These are phyloP conservation scores for Sebastes fasciatus DNA, from an alignment of 2,113 vertebrate species.

Conservation along the genomic window DNA sequence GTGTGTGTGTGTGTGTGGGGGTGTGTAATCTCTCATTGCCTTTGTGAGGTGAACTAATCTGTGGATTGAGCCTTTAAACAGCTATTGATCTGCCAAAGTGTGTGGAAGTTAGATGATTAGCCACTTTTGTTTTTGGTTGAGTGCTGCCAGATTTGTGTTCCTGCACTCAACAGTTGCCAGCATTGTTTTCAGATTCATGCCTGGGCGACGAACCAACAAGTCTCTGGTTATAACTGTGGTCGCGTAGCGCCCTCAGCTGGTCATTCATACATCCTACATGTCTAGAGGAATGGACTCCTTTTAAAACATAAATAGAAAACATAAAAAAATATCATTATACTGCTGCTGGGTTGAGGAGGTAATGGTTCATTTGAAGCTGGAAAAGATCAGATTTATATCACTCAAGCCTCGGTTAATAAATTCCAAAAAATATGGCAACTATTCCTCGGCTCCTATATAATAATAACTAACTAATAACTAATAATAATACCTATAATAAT, in stretches of 20 bases:
- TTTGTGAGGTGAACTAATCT: slow-evolving; percentile 1
- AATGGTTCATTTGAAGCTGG: too few relatives aligned
- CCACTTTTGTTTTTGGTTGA: slow-evolving; percentile 50
- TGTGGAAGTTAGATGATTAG: slow-evolving; percentile 53
- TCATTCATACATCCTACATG: not conserved
- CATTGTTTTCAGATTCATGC: slow-evolving; percentile 55
- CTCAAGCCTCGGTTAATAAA: too few relatives aligned
- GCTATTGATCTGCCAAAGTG: slow-evolving; percentile 56
- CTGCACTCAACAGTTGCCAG: slow-evolving; percentile 55
- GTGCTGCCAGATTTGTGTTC: slow-evolving; percentile 56
- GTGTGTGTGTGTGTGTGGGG: too few relatives aligned
- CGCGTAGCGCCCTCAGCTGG: slow-evolving; percentile 53
- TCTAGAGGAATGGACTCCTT: not conserved
- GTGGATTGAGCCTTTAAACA: slow-evolving; percentile 44
- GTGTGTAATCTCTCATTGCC: not conserved
- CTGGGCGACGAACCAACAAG: not conserved
- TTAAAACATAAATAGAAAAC: too few relatives aligned
- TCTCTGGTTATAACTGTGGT: not conserved
- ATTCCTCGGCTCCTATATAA: too few relatives aligned
- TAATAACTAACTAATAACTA: too few relatives aligned
- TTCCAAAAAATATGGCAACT: too few relatives aligned
- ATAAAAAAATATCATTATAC: too few relatives aligned
- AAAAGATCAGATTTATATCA: too few relatives aligned
- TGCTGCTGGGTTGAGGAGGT: too few relatives aligned
- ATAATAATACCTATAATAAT: too few relatives aligned